Percentiles rank a stretch among this genome's conserved stretches.
phyloP scores from a whole-genome alignment of 2,888 invertebrate genomes.

The Leucania comma region DNA sequence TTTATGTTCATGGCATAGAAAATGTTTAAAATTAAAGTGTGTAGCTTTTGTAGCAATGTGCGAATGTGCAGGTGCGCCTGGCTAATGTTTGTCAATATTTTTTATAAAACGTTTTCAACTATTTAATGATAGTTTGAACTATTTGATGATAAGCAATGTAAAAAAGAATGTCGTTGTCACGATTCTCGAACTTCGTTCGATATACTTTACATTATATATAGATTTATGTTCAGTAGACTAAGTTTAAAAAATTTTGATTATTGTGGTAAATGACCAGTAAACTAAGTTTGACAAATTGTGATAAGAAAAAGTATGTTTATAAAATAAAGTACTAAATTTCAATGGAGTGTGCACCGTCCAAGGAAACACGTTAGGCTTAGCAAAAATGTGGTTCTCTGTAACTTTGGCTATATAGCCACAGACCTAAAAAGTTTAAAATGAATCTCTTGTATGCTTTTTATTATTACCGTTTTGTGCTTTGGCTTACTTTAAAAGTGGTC shows the following conservation, averaged over 20 bases:
- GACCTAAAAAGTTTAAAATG: not conserved
- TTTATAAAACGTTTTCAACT: not conserved
- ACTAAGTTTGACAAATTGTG: not conserved
- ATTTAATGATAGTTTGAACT: not conserved
- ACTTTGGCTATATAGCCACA: not conserved
- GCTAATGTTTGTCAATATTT: conserved; percentile 1
- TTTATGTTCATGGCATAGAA: too few relatives aligned
- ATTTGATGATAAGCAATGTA: not conserved
- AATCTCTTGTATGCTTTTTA: not conserved
- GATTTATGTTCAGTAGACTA: not conserved
- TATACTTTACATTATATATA: not conserved
- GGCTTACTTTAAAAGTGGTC: conserved; percentile 1
- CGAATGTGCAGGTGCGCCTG: conserved; percentile 4
- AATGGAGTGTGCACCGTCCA: not conserved
- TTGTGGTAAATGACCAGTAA: not conserved
- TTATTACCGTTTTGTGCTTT: not conserved
- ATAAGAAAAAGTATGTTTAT: conserved; percentile 3
- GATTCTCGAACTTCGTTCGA: not conserved
- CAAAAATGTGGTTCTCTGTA: conserved; percentile 11
- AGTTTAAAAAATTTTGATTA: not conserved
- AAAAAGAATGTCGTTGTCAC: not conserved
- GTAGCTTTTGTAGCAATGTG: not conserved
- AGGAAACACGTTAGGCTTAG: conserved; percentile 1
- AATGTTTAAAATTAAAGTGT: too few relatives aligned
- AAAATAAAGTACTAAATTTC: not conserved